These are phyloP conservation scores for Leucania comma DNA, from an alignment of 2,888 invertebrate species.

Conservation along the genomic window DNA sequence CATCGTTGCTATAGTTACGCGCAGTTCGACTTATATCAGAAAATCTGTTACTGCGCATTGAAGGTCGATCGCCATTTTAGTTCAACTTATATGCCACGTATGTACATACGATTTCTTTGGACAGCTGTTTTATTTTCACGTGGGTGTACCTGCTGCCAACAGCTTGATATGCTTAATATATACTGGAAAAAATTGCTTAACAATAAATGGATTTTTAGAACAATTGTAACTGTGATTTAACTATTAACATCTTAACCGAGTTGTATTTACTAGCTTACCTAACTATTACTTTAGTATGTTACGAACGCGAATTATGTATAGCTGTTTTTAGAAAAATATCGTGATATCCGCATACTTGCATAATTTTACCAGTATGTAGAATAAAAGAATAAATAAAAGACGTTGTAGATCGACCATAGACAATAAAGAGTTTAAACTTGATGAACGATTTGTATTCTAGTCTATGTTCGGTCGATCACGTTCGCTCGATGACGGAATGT, in stretches of 20 bases:
- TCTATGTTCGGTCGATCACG: conserved; percentile 41
- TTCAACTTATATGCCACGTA: no score
- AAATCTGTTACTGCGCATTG: no score
- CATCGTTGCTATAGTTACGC: no score
- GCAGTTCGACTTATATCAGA: no score
- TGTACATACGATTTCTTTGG: no score
- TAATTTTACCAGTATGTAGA: conserved; percentile 28
- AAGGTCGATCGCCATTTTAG: no score
- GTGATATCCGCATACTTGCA: conserved; percentile 42
- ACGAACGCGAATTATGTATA: background rate
- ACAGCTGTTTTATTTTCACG: no score
- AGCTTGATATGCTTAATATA: no score
- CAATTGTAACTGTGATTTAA: background rate
- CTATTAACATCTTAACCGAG: background rate
- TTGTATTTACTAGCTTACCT: background rate
- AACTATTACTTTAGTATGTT: background rate
- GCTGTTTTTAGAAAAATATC: conserved; percentile 5
- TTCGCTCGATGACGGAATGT: conserved; percentile 36
- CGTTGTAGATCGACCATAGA: conserved; percentile 19
- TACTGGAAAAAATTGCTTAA: no score
- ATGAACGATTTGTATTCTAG: conserved; percentile 56
- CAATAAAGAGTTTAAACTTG: conserved; percentile 41
- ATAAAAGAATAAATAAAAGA: conserved; percentile 33
- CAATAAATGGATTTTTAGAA: background rate
- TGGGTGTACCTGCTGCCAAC: no score